A percentile compares a stretch with the other conserved stretches of the same genome.
These are phyloP conservation scores for Drosophila subobscura DNA, from an alignment of 1,140 invertebrate species.

Conservation along the genomic window DNA sequence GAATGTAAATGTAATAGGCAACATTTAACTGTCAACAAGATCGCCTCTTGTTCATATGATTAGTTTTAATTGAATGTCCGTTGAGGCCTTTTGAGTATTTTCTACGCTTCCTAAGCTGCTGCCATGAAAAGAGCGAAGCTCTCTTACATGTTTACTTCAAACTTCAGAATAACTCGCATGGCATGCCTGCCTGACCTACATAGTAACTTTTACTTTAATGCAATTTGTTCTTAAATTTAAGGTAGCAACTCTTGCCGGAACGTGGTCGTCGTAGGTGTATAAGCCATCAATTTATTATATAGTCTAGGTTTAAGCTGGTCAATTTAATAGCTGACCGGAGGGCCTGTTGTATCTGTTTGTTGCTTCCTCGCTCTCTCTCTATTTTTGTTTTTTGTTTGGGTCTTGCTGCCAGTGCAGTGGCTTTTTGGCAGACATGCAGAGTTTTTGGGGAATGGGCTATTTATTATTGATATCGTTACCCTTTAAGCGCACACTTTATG, in stretches of 20 bases:
- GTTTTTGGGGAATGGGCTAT: constrained; percentile 43
- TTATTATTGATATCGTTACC: constrained; percentile 67
- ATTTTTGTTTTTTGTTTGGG: constrained; percentile 14
- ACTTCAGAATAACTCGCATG: constrained; percentile 15
- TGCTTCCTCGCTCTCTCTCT: constrained; percentile 22
- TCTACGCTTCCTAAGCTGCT: no score
- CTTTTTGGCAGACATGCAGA: constrained; percentile 33
- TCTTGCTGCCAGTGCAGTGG: background rate
- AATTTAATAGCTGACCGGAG: constrained; percentile 47
- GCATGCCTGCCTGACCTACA: background rate
- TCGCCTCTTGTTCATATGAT: no score
- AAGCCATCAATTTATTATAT: constrained; percentile 64
- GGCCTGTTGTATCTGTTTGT: constrained; percentile 17
- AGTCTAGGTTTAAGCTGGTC: constrained; percentile 61
- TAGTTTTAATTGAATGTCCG: no score
- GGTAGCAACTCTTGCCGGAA: background rate
- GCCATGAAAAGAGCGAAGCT: no score
- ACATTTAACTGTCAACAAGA: no score
- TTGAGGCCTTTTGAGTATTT: no score
- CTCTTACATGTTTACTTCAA: no score
- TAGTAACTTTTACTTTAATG: constrained; percentile 3
- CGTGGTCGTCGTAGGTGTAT: background rate
- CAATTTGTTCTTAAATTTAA: constrained; percentile 26
- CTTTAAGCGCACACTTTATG: constrained; percentile 73
- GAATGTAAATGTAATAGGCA: no score